A percentile compares a stretch with the other conserved stretches of the same genome.
phyloP scores from a whole-genome alignment of 2,888 invertebrate genomes.

The Ceramica pisi region DNA sequence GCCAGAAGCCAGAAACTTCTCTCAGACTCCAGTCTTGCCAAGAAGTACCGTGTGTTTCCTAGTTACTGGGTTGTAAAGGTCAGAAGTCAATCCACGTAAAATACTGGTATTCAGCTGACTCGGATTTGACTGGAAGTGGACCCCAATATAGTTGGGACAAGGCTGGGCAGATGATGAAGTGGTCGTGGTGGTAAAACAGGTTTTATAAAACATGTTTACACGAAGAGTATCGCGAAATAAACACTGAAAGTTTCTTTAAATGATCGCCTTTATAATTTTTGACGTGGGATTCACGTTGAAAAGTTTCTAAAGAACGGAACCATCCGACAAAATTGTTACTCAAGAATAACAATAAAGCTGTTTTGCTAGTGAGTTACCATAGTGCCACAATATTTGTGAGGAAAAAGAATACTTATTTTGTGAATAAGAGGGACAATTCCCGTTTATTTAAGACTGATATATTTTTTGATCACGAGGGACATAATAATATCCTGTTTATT shows the following conservation, averaged over 20 bases:
- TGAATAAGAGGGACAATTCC: neutral
- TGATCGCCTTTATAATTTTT: neutral
- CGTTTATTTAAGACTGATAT: neutral
- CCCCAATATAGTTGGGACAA: too few relatives aligned
- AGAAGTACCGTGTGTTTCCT: too few relatives aligned
- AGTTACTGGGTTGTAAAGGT: too few relatives aligned
- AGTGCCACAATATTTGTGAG: neutral
- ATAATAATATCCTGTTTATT: too few relatives aligned
- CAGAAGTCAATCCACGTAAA: too few relatives aligned
- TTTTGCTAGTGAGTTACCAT: neutral
- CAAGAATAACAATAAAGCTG: neutral
- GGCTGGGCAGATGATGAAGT: too few relatives aligned
- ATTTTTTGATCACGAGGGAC: too few relatives aligned
- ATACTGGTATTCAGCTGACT: too few relatives aligned
- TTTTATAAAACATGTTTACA: neutral
- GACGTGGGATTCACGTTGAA: neutral
- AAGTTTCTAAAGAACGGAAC: neutral
- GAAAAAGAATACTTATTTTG: neutral
- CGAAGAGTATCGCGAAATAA: neutral
- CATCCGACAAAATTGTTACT: neutral
- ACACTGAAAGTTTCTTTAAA: neutral
- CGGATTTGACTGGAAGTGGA: too few relatives aligned
- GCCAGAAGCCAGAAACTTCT: too few relatives aligned
- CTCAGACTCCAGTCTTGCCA: too few relatives aligned
- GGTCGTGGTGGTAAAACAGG: neutral